These are phyloP conservation scores for Falco rusticolus DNA, from an alignment of 2,797 vertebrate species.

Conservation along the genomic window DNA sequence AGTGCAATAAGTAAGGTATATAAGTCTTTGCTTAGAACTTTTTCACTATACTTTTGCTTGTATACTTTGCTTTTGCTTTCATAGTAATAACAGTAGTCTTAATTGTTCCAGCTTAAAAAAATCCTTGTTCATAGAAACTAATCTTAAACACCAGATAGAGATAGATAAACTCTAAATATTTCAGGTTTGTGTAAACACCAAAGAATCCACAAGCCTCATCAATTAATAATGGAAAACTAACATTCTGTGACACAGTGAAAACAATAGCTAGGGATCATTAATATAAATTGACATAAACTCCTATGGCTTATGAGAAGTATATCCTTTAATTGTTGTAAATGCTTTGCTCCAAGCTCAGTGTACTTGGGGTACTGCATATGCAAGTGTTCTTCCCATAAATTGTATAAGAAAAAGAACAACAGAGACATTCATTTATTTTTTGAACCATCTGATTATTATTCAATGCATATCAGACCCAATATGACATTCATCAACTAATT, in stretches of 20 bases:
- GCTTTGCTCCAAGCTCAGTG: not conserved
- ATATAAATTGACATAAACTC: constrained; percentile 8
- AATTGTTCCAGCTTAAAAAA: not conserved
- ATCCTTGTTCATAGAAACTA: not conserved
- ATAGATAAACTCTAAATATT: not conserved
- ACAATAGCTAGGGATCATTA: constrained; percentile 6
- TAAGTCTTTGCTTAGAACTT: not conserved
- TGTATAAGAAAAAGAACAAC: not conserved
- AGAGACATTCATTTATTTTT: not conserved
- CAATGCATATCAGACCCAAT: not conserved
- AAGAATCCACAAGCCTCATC: not conserved
- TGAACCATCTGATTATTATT: not conserved
- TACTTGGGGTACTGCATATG: not conserved
- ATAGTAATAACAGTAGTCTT: not conserved
- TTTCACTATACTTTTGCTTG: not conserved
- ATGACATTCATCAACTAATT: constrained; percentile 18
- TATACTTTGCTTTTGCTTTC: not conserved
- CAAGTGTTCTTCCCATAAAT: not conserved
- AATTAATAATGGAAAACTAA: constrained; percentile 34
- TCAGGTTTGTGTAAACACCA: not conserved
- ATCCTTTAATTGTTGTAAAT: not conserved
- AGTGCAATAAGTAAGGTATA: not conserved
- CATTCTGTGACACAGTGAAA: not conserved
- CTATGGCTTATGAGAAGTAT: not conserved
- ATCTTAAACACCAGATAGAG: not conserved